Percentiles rank a stretch among this genome's conserved stretches.
Conservation (phyloP, 2,113 vertebrate species). For the Muntiacus reevesi region DNA sequence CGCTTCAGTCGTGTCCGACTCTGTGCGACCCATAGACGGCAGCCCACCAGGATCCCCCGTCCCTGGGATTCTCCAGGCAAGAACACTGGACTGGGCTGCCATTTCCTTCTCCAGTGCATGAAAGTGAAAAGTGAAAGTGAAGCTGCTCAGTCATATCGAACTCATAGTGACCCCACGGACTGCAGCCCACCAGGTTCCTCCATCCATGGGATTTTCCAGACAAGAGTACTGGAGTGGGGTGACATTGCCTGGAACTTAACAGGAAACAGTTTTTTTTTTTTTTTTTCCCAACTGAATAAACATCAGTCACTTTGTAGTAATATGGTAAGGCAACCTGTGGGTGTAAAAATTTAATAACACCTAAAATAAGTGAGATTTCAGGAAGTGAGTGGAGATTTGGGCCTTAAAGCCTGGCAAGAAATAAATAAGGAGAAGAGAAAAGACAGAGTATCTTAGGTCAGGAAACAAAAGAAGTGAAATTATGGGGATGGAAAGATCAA, state of each 20-base stretch:
- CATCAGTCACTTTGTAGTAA: not conserved
- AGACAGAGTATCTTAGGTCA: not conserved
- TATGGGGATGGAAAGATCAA: not conserved
- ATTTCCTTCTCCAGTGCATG: not conserved
- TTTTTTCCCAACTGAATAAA: not conserved
- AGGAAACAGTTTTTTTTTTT: not conserved
- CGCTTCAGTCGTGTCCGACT: not conserved
- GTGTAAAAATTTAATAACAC: not conserved
- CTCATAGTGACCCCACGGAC: not conserved
- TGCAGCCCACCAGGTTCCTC: not conserved
- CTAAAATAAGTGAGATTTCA: not conserved
- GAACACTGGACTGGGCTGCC: not conserved
- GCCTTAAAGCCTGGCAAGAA: not conserved
- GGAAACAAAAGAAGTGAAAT: not conserved
- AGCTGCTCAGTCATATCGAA: not conserved
- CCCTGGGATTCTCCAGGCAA: not conserved
- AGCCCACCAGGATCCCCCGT: not conserved
- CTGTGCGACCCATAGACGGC: not conserved
- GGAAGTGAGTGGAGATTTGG: not conserved
- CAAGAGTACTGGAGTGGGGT: not conserved
- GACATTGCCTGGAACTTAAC: not conserved
- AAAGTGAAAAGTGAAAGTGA: not conserved
- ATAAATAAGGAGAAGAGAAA: not conserved
- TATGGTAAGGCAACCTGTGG: not conserved
- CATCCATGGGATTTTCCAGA: accelerated